Base-by-base conservation (phyloP, 2,888 invertebrate genomes). In the Brenthis hecate region DNA sequence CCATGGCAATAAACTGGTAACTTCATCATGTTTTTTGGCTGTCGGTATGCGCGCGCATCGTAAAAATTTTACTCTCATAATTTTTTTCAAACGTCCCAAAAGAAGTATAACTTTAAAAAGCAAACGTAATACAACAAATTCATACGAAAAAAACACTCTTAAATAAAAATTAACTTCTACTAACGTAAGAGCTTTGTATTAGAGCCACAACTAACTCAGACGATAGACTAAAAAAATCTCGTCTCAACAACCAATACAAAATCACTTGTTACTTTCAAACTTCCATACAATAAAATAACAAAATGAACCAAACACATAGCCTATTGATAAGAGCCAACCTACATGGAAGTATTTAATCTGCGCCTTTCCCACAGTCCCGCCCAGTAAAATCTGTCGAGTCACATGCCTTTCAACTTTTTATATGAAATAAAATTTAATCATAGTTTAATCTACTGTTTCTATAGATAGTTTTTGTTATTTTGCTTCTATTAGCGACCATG, bases 371-470 rank as follows among this genome's bases (percentile, higher is more conserved):
- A 82, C 82, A 81, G 80, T 79, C 79, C 85, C 86, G 85, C 86
- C 87, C 85, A 80, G 74, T 73, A 73, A 79, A 80, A 87, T 87
- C 73, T 74, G 85, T 87, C 80, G 77, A 76, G 87, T 90, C 90
- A 90, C 80, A 75, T 72, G 74, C 69, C 75, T 77, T 76, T 75
- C 77, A 82, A 86, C 82, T 80, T 80, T 80, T 80, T 80, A 74
- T 76, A 73, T 75, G 72, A 76, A 76, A 79, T 78, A 77, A 87
- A 89, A 87, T 89, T 89, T 90, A 90, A 91, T 91, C 91, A 90
- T 81, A 86, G 76, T 85, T 84, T 86, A 88, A 91, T 91, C 90
- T 89, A 85, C 84, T 85, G 84, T 88, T 87, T 85, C 86, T 85
- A 88, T 88, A 83, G 88, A 81, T 76, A 69, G 72, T 78, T 80